Conservation (phyloP, 2,888 invertebrate genomes). For the Phlogophora meticulosa region DNA sequence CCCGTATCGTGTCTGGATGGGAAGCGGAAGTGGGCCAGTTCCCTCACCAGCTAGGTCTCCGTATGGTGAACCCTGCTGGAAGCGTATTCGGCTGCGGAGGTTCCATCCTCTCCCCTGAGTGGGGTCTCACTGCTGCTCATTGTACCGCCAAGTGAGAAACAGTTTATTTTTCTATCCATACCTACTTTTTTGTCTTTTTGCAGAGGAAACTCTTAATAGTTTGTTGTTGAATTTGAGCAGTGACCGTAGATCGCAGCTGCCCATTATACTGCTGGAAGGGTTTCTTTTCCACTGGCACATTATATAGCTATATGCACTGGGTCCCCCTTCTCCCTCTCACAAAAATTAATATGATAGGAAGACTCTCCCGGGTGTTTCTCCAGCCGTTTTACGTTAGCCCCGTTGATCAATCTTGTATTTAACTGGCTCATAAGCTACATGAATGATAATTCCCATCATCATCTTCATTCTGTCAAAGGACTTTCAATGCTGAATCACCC, state of each 20-base stretch:
- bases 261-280: too few species aligned
- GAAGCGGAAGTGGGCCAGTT: constrained; percentile 79
- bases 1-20: constrained; percentile 82
- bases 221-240: too few species aligned
- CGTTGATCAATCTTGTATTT: too few species aligned
- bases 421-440: too few species aligned
- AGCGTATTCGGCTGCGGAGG: constrained; percentile 78
- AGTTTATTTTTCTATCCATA: too few species aligned
- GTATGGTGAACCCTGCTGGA: constrained; percentile 75
- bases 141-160: constrained; percentile 64
- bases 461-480: background rate
- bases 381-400: too few species aligned
- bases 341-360: too few species aligned
- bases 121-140: constrained; percentile 81
- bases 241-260: too few species aligned
- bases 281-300: background rate
- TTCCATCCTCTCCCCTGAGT: constrained; percentile 75
- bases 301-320: background rate
- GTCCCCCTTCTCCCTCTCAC: background rate
- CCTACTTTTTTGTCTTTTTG: background rate
- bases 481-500: background rate
- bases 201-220: too few species aligned
- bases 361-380: too few species aligned
- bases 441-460: background rate
- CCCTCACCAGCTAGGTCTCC: constrained; percentile 80